Evolutionary conservation across 2,888 invertebrate genomes (phyloP).

Genomic region (Drosophila seclusa): DNA sequence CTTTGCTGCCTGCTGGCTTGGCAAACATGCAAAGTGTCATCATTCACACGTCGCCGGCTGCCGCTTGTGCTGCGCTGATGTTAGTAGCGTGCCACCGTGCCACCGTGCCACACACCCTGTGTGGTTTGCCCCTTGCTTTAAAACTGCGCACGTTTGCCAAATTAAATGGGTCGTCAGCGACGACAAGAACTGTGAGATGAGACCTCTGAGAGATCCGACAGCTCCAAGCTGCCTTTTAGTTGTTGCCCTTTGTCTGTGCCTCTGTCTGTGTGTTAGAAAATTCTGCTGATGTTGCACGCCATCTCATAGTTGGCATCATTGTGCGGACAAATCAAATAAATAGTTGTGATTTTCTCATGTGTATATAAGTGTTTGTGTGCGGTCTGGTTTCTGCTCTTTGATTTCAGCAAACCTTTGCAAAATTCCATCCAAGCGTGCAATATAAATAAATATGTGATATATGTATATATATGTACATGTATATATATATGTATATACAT

Average conservation of each 20-base stretch:
- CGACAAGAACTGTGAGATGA: constrained; percentile 35
- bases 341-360: constrained; percentile 70
- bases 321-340: constrained; percentile 77
- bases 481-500: constrained; percentile 2
- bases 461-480: constrained; percentile 35
- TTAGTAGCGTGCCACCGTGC: constrained; percentile 7
- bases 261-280: constrained; percentile 42
- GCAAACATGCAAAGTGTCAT: constrained; percentile 82
- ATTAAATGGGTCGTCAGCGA: constrained; percentile 77
- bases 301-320: constrained; percentile 73
- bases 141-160: constrained; percentile 81
- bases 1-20: constrained; percentile 61
- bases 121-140: constrained; percentile 58
- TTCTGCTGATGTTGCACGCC: constrained; percentile 76
- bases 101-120: constrained; percentile 21
- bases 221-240: constrained; percentile 29
- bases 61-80: constrained; percentile 16
- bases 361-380: constrained; percentile 22
- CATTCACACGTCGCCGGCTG: constrained; percentile 77
- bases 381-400: constrained; percentile 56
- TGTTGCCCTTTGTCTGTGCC: constrained; percentile 59
- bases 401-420: constrained; percentile 69
- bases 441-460: constrained; percentile 45
- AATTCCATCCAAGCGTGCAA: constrained; percentile 52
- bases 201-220: constrained; percentile 24